phyloP scores from a whole-genome alignment of 2,888 invertebrate species.

The Ormyrus thymus region DNA sequence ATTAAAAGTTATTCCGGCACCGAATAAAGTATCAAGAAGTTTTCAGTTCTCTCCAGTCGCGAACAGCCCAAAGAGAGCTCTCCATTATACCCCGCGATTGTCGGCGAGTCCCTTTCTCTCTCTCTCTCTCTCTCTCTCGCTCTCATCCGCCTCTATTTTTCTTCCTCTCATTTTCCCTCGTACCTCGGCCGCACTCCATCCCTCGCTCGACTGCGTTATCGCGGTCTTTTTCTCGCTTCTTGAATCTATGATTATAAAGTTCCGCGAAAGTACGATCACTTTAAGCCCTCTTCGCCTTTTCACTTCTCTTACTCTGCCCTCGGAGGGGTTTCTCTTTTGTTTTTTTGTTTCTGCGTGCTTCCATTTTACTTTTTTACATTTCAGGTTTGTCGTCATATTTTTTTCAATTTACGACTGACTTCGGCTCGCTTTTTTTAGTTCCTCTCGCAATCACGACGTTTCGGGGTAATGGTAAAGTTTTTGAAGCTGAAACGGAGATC shows the following conservation, averaged over 20 bases:
- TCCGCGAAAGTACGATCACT: constrained; percentile 49
- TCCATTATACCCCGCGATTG: constrained; percentile 55
- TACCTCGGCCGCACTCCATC: too few relatives aligned
- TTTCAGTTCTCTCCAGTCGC: constrained; percentile 52
- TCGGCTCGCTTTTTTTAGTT: too few relatives aligned
- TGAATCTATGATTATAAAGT: constrained; percentile 56
- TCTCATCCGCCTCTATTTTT: constrained; percentile 49
- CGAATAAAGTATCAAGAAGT: constrained; percentile 63
- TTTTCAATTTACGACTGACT: not conserved
- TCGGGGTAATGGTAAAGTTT: too few relatives aligned
- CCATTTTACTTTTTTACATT: constrained; percentile 31
- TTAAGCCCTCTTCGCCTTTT: constrained; percentile 51
- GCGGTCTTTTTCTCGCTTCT: constrained; percentile 44
- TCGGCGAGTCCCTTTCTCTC: constrained; percentile 34
- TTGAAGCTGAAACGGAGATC: too few relatives aligned
- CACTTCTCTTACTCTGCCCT: constrained; percentile 43
- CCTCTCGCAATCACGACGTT: too few relatives aligned
- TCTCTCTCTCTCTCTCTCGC: constrained; percentile 26
- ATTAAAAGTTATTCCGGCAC: constrained; percentile 62
- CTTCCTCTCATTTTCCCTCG: constrained; percentile 27
- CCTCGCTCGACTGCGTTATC: constrained; percentile 7
- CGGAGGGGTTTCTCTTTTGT: not conserved
- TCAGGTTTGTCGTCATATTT: not conserved
- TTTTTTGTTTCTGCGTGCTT: not conserved
- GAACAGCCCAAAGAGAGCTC: constrained; percentile 43